Evolutionary conservation across 2,797 vertebrate species (phyloP).

Genomic region (Acanthurus leucopareius): DNA sequence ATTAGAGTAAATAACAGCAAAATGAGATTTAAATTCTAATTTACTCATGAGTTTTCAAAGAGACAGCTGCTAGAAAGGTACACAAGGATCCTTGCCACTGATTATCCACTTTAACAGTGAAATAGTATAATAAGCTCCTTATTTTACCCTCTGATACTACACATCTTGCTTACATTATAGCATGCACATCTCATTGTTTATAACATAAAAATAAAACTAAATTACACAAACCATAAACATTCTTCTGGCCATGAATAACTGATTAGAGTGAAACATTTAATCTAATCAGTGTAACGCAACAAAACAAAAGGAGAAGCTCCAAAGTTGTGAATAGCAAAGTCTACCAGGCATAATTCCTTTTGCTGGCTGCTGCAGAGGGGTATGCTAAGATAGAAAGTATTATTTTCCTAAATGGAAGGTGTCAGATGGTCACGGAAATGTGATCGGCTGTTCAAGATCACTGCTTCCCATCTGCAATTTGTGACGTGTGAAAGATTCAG

Average conservation of each 20-base stretch:
- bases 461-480: constrained; percentile 99
- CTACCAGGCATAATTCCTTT: constrained; percentile 98
- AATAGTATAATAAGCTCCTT: constrained; percentile 24
- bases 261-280: constrained; percentile 74
- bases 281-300: constrained; percentile 79
- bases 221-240: constrained; percentile 45
- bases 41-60: constrained; percentile 30
- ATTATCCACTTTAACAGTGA: constrained; percentile 11
- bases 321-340: constrained; percentile 90
- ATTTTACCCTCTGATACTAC: constrained; percentile 20
- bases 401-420: constrained; percentile 99
- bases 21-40: constrained; percentile 29
- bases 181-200: constrained; percentile 24
- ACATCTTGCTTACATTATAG: constrained; percentile 9
- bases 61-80: constrained; percentile 18
- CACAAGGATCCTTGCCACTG: constrained; percentile 26
- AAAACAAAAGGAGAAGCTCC: constrained; percentile 82
- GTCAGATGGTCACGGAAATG: constrained; percentile 99
- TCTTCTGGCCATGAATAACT: constrained; percentile 53
- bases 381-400: constrained; percentile 99
- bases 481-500: constrained; percentile 99
- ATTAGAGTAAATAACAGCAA: constrained; percentile 42
- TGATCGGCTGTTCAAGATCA: constrained; percentile 99
- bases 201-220: constrained; percentile 42
- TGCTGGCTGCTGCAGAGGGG: constrained; percentile 98